Evolutionary conservation across 1,140 invertebrate species (phyloP).

Genomic region (Drosophila sproati): DNA sequence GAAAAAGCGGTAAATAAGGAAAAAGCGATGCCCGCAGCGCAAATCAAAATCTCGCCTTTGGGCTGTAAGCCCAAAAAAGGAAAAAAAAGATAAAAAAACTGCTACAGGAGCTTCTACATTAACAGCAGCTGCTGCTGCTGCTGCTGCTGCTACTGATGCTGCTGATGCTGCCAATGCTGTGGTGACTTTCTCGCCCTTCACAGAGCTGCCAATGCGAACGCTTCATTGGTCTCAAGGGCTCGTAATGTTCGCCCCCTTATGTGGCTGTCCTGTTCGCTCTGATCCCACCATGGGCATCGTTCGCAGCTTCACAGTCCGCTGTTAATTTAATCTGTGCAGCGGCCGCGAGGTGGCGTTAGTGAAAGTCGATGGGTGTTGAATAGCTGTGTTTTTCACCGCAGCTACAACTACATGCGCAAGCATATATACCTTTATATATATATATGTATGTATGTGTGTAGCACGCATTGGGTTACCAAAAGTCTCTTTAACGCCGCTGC

Average conservation of each 20-base stretch:
- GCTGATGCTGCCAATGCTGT: constrained; percentile 33
- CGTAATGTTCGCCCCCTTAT: constrained; percentile 5
- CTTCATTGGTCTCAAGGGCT: constrained; percentile 53
- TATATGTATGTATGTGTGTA: constrained; percentile 33
- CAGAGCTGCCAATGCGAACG: constrained; percentile 26
- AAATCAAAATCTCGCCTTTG: constrained; percentile 52
- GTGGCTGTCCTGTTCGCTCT: constrained; percentile 20
- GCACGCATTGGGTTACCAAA: constrained; percentile 63
- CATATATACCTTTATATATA: constrained; percentile 3
- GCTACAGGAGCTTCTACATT: constrained; percentile 37
- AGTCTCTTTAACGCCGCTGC: constrained; percentile 47
- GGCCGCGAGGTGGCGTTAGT: constrained; percentile 80
- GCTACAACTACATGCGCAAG: constrained; percentile 26
- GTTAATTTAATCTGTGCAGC: constrained; percentile 77
- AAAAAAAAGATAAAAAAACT: constrained; percentile 7
- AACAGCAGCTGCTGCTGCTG: constrained; percentile 44
- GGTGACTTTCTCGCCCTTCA: constrained; percentile 74
- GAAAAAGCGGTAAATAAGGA: constrained; percentile 23
- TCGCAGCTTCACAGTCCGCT: constrained; percentile 51
- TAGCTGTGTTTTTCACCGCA: constrained; percentile 68
- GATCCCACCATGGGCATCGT: constrained; percentile 67
- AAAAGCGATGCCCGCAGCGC: constrained; percentile 52
- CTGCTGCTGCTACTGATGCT: constrained; percentile 10
- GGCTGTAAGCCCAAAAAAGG: background rate
- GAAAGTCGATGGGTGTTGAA: constrained; percentile 64